phyloP scores from a whole-genome alignment of 2,797 vertebrate genomes.

The Melanotaenia boesemani region DNA sequence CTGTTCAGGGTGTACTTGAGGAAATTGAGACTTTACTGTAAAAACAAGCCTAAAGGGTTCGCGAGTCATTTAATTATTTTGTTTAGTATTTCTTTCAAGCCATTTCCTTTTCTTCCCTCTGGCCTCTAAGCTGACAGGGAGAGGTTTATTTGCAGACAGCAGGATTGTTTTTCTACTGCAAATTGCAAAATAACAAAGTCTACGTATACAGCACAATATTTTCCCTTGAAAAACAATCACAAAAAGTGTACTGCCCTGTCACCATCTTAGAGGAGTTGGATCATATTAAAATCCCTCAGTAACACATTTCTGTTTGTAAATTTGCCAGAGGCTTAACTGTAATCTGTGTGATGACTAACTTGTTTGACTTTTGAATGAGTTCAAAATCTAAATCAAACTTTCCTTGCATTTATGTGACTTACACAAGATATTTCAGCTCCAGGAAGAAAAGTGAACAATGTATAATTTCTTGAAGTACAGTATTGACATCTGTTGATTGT shows the following conservation, averaged over 20 bases:
- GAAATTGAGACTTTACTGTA: constrained; percentile 10
- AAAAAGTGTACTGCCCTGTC: background rate
- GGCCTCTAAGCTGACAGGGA: constrained; percentile 25
- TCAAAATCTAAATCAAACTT: background rate
- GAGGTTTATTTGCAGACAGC: constrained; percentile 25
- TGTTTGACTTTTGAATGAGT: background rate
- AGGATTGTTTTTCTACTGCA: constrained; percentile 21
- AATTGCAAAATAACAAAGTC: constrained; percentile 39
- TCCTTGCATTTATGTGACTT: background rate
- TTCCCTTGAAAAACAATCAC: background rate
- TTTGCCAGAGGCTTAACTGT: background rate
- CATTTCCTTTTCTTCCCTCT: constrained; percentile 36
- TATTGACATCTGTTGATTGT: constrained; percentile 58
- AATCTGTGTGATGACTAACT: background rate
- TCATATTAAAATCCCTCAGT: background rate
- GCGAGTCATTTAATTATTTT: constrained; percentile 49
- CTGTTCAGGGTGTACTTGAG: constrained; percentile 14
- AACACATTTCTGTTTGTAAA: constrained; percentile 3
- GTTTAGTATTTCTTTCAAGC: constrained; percentile 33
- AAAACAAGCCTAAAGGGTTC: constrained; percentile 42
- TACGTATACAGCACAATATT: background rate
- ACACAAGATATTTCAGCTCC: background rate
- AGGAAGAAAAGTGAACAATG: background rate
- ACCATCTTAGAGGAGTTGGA: background rate
- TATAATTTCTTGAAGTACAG: constrained; percentile 35